Evolutionary conservation across 2,113 vertebrate species (phyloP).

Genomic region (Syngnathus typhle): DNA sequence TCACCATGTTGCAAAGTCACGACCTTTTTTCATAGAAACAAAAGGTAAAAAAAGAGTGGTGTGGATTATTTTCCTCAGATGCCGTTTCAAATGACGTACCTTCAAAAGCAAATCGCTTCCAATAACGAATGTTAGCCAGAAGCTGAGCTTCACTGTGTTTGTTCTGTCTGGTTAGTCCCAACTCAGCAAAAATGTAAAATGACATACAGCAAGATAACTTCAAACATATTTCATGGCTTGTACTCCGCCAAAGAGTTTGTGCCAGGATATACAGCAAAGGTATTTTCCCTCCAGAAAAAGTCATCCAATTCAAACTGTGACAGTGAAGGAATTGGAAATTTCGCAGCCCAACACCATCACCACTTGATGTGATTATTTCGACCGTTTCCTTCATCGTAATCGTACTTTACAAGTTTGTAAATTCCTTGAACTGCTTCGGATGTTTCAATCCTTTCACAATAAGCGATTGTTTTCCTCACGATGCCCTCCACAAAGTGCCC

Average conservation of each 20-base stretch:
- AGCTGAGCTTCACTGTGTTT: too few relatives aligned
- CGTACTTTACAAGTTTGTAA: constrained; percentile 53
- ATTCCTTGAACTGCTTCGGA: constrained; percentile 55
- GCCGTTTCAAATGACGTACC: too few relatives aligned
- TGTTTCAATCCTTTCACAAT: constrained; percentile 53
- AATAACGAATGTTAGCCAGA: too few relatives aligned
- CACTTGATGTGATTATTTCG: constrained; percentile 59
- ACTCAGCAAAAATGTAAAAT: constrained; percentile 59
- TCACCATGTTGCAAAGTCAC: neutral
- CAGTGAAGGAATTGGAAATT: constrained; percentile 50
- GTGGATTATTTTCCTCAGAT: too few relatives aligned
- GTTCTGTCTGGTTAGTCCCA: constrained; percentile 48
- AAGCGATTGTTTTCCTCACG: constrained; percentile 49
- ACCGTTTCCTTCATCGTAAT: constrained; percentile 55
- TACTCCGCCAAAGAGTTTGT: constrained; percentile 47
- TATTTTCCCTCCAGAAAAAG: constrained; percentile 61
- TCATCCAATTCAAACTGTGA: constrained; percentile 58
- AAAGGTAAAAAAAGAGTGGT: too few relatives aligned
- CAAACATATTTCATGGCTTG: constrained; percentile 57
- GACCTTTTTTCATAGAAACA: too few relatives aligned
- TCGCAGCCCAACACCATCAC: constrained; percentile 37
- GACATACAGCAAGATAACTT: constrained; percentile 44
- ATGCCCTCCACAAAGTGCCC: constrained; percentile 29
- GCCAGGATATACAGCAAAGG: constrained; percentile 43
- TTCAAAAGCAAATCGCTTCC: too few relatives aligned